Conservation (phyloP, 2,888 invertebrate genomes). For the Rhamphomyia laevipes region DNA sequence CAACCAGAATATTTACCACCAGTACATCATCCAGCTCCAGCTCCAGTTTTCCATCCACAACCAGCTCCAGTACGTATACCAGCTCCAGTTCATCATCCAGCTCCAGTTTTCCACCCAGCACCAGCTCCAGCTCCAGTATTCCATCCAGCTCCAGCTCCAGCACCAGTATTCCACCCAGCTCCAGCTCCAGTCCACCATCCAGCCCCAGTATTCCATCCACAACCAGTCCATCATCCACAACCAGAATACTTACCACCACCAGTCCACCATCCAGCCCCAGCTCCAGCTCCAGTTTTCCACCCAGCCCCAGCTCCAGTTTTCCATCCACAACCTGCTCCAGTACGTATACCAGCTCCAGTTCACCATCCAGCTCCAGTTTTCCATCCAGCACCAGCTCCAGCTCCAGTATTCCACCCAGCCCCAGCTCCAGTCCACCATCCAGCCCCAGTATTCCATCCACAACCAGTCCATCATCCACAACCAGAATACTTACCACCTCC, state of each 20-base stretch:
- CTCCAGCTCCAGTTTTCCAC: not conserved
- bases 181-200: not conserved
- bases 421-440: not conserved
- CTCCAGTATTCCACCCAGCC: not conserved
- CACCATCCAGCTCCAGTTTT: not conserved
- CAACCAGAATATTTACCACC: not conserved
- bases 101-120: not conserved
- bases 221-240: not conserved
- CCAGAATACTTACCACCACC: not conserved
- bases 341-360: not conserved
- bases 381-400: not conserved
- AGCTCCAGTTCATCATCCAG: not conserved
- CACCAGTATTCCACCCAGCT: slow-evolving; percentile 11
- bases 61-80: not conserved
- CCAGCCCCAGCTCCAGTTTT: not conserved
- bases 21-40: not conserved
- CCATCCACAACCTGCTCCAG: not conserved
- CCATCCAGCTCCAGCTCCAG: not conserved
- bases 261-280: not conserved
- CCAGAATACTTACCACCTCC: slow-evolving; percentile 4
- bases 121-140: not conserved
- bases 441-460: slow-evolving; percentile 12
- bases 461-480: not conserved
- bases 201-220: not conserved
- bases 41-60: not conserved